Base-by-base conservation (phyloP, 2,888 invertebrate genomes). In the Smittia aterrima region DNA sequence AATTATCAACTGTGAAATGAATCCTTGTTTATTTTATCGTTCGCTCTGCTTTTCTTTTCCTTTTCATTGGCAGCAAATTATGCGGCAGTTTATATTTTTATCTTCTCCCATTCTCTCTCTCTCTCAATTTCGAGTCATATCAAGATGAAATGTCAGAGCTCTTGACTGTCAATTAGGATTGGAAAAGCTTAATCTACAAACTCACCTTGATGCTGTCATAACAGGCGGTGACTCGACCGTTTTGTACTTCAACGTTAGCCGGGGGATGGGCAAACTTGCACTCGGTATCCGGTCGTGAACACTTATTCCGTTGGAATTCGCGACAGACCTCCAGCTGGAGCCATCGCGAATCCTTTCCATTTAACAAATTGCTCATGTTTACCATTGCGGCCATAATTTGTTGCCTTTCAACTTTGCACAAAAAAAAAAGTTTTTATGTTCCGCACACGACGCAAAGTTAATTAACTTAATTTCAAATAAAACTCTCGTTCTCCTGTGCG, bases 231-330 rank as follows among this genome's bases (percentile, higher is more conserved):
- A 99, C 99, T 82, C 98, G 90, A 83, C 99, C 99, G 86, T 98
- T 99, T 88, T 98, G 98, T 82, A 99, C 97, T 87, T 99, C 99
- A 81, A 99, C 98, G 85, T 98, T 98, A 81, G 96, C 92, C 78
- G 98, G 98, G 77, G 99, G 99, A 88, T 99, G 99, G 79, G 99
- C 99, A 85, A 98, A 99, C 89, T 99, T 99, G 91, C 99, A 99
- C 87, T 99, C 98, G 83, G 96, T 95, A 87, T 99, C 98, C 78
- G 96, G 93, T 83, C 99, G 91, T 82, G 97, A 95, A 87, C 99
- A 99, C 89, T 98, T 98, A 89, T 97, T 98, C 85, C 99, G 90
- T 87, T 98, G 98, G 87, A 95, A 99, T 87, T 99, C 99, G 80
- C 98, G 91, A 88, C 95, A 96, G 84, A 98, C 99, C 87, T 99